Base-by-base conservation (phyloP, 1,140 invertebrate species). In the Aradophagus sp. region DNA sequence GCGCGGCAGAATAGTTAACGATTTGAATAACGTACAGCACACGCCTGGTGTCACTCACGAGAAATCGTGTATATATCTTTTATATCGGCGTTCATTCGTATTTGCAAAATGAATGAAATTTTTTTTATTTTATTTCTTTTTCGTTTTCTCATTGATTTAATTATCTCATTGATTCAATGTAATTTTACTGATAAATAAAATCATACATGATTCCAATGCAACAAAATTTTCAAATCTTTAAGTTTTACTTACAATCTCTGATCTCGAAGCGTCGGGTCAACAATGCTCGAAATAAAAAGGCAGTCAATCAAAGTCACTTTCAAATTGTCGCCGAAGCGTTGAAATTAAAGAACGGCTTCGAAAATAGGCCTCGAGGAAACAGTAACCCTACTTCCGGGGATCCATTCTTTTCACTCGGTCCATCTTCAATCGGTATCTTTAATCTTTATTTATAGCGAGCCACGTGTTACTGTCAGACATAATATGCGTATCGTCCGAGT, bases 1-100 rank as follows among this genome's bases (percentile, higher is more conserved):
- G 47, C 56, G 48, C n/a, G 31, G 42, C 71, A 58, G 83, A 84
- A 84, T 84, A 82, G 76, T 73, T 80, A 83, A 82, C 77, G 70
- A 77, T 71, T 69, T 61, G 53, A 55, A 72, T 53, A 69, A 70
- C 71, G 70, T 61, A 20, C 31, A 69, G 44, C 58, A 58, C 74
- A 65, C 73, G 68, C 31, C 55, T 13, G 16, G 44, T 44, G 26
- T 56, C 45, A 27, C 26, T 41, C 26, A 56, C 29, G 41, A 53
- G 52, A 29, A 68, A 53, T 55, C 44, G 55, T 42, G 11, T 59
- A 23, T 31, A 68, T 61, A 61, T 29, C 19, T n/a, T 35, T 16
- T 15, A 62, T 58, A 23, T 5, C 8, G 4, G 4, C 8, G 4
- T 23, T 23, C 20, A 23, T 5, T 23, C 20, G 4, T 23, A 23